phyloP scores from a whole-genome alignment of 2,888 invertebrate genomes.

The Muschampia plurimacula region DNA sequence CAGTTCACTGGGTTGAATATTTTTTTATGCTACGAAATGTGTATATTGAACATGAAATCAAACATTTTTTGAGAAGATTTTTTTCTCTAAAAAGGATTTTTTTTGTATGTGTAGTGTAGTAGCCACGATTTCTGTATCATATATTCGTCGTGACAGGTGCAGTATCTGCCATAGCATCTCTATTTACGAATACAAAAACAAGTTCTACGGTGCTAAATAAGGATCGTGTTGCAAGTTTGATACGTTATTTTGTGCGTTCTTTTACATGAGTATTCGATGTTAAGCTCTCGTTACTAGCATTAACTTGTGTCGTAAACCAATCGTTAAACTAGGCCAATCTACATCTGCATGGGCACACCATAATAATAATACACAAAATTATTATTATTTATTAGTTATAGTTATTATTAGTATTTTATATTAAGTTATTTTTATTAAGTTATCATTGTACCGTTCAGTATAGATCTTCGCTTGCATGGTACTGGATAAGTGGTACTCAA shows the following conservation, averaged over 20 bases:
- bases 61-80: neutral
- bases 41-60: neutral
- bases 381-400: no score
- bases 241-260: neutral
- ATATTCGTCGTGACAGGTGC: slow-evolving; percentile 15
- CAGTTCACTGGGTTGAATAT: slow-evolving; percentile 4
- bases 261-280: neutral
- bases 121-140: no score
- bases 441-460: no score
- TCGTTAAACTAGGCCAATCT: neutral
- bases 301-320: neutral
- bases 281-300: neutral
- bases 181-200: slow-evolving; percentile 14
- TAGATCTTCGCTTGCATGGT: no score
- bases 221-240: neutral
- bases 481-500: no score
- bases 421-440: no score
- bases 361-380: no score
- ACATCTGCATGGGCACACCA: neutral
- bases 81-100: no score
- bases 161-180: slow-evolving; percentile 14
- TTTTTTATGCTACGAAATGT: neutral
- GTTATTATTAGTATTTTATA: no score
- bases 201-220: slow-evolving; percentile 10
- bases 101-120: no score